A percentile compares a stretch with the other conserved stretches of the same genome.
Conservation (phyloP, 2,113 vertebrate genomes). For the Okapia johnstoni region DNA sequence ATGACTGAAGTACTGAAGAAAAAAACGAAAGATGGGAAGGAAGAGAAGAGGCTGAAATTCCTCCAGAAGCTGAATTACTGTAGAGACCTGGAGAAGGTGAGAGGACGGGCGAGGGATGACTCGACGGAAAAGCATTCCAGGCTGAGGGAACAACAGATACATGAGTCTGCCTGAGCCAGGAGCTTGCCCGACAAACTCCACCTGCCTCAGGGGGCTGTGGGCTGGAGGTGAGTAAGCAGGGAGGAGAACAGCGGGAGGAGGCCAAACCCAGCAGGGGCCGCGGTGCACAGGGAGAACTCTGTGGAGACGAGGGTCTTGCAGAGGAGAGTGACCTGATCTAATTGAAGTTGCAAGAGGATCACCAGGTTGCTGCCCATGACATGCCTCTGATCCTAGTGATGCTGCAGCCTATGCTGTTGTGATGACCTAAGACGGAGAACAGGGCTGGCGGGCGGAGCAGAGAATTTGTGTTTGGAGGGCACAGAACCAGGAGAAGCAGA, state of each 20-base stretch:
- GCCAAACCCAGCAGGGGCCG: neutral
- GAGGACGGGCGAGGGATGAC: neutral
- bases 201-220: rapidly evolving
- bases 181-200: neutral
- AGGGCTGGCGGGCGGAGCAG: neutral
- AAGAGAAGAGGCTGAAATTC: neutral
- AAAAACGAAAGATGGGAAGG: neutral
- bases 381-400: neutral
- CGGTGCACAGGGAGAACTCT: neutral
- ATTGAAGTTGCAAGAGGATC: neutral
- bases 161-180: neutral
- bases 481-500: neutral
- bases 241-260: too few species aligned
- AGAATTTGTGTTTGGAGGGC: neutral
- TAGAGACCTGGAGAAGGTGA: neutral
- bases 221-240: neutral
- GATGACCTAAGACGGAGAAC: neutral
- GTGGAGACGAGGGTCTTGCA: neutral
- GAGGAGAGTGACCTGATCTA: neutral
- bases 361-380: neutral
- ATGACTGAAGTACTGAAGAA: neutral
- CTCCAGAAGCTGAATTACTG: neutral
- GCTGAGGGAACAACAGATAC: neutral
- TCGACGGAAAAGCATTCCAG: neutral
- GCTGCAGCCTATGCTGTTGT: neutral